Conservation (phyloP, 37 sponge, comb jelly and placozoan species). For the Cliona cf. orientalis region DNA sequence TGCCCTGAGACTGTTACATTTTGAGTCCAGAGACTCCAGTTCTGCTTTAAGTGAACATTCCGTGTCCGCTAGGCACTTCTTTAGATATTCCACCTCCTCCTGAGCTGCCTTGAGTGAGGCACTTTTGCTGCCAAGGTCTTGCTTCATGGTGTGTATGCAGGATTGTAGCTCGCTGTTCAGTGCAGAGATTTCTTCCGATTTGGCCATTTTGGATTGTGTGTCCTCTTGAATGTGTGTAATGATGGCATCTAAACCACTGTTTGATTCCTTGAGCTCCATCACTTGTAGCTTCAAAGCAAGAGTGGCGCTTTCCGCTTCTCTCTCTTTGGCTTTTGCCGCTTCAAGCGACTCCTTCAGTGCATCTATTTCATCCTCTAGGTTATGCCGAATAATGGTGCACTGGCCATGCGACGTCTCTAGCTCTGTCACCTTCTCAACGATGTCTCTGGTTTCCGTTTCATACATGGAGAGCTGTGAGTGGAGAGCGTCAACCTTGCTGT, state of each 20-base stretch:
- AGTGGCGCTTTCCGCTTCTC: background rate
- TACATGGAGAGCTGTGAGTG: conserved; percentile 20
- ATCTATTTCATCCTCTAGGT: conserved; percentile 23
- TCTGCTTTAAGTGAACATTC: background rate
- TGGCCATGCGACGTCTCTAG: conserved; percentile 49
- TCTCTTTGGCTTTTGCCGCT: background rate
- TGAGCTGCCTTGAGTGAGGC: conserved; percentile 9
- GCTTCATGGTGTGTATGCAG: background rate
- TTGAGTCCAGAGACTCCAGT: conserved; percentile 4
- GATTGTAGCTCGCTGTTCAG: background rate
- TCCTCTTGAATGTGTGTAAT: conserved; percentile 41
- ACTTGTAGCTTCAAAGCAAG: conserved; percentile 11
- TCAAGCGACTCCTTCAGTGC: background rate
- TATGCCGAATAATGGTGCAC: background rate
- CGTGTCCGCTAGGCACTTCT: background rate
- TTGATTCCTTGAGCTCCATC: conserved; percentile 18
- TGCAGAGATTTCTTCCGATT: conserved; percentile 19
- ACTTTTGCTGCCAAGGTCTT: conserved; percentile 14
- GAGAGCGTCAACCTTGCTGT: conserved; percentile 43
- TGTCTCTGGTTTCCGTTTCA: conserved; percentile 38
- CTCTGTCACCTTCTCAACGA: conserved; percentile 31
- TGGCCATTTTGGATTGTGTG: conserved; percentile 2
- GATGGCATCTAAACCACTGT: conserved; percentile 14
- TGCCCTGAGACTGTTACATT: conserved; percentile 4
- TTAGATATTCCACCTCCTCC: conserved; percentile 18